Evolutionary conservation across 2,113 vertebrate species (phyloP).

Genomic region (Sinocyclocheilus maitianheensis): DNA sequence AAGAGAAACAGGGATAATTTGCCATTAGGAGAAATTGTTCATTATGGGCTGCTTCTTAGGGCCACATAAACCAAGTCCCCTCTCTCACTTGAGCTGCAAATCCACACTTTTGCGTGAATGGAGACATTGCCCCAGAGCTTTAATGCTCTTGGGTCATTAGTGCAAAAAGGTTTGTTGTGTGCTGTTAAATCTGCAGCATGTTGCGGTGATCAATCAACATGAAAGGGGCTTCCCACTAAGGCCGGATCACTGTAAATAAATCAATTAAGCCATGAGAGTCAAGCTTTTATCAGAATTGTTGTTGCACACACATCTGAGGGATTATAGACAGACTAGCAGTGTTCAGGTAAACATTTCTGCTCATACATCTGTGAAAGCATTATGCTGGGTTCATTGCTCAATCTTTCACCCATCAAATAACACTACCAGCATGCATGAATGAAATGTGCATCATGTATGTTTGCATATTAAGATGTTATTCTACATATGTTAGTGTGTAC

Average conservation of each 20-base stretch:
- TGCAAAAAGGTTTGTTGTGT: conserved; percentile 90
- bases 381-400: neutral
- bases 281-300: conserved; percentile 42
- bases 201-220: conserved; percentile 89
- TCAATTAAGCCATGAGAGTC: conserved; percentile 78
- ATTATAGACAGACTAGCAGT: neutral
- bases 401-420: neutral
- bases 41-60: conserved; percentile 85
- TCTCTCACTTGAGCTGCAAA: conserved; percentile 89
- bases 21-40: conserved; percentile 91
- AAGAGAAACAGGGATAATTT: conserved; percentile 91
- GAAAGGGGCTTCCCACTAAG: conserved; percentile 80
- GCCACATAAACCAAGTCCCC: conserved; percentile 86
- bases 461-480: too few species aligned
- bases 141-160: conserved; percentile 87
- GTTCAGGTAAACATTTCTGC: conserved; percentile 27
- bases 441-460: too few species aligned
- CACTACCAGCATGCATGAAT: neutral
- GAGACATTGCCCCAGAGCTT: conserved; percentile 82
- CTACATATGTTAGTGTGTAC: too few species aligned
- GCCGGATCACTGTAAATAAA: conserved; percentile 86
- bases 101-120: conserved; percentile 87
- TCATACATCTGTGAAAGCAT: neutral
- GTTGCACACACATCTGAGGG: conserved; percentile 13
- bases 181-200: conserved; percentile 86